phyloP scores from a whole-genome alignment of 37 sponge, comb jelly and placozoan genomes.

The Halisarca cf. caerulea region DNA sequence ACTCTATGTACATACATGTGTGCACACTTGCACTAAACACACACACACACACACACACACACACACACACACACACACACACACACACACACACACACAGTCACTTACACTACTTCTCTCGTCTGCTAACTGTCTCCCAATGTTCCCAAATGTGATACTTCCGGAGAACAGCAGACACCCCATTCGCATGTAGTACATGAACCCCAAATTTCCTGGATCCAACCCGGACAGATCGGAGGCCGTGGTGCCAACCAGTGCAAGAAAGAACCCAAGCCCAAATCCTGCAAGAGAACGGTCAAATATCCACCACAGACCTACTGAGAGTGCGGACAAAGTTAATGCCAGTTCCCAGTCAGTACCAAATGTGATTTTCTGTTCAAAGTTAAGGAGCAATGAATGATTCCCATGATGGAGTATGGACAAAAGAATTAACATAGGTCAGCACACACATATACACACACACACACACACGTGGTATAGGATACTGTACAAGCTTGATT shows the following conservation, averaged over 20 bases:
- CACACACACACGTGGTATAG: conserved; percentile 1
- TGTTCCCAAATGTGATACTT: conserved; percentile 91
- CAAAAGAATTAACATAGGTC: background rate
- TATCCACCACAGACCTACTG: conserved; percentile 95
- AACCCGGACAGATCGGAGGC: conserved; percentile 56
- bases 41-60: conserved; percentile 32
- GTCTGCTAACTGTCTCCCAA: conserved; percentile 61
- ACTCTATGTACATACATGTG: background rate
- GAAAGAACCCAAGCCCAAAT: conserved; percentile 66
- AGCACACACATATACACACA: conserved; percentile 1
- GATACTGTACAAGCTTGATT: conserved; percentile 92
- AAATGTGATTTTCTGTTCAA: conserved; percentile 80
- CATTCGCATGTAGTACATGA: conserved; percentile 61
- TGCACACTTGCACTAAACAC: conserved; percentile 14
- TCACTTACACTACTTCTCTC: background rate
- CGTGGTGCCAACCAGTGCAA: conserved; percentile 57
- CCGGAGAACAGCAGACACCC: conserved; percentile 93
- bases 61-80: conserved; percentile 32
- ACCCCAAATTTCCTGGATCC: background rate
- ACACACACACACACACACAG: conserved; percentile 15
- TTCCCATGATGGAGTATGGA: no score
- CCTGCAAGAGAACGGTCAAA: conserved; percentile 89
- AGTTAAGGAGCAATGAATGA: background rate
- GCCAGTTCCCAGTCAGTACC: conserved; percentile 74
- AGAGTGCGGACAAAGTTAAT: conserved; percentile 79